Percentiles rank a stretch among this genome's conserved stretches.
Evolutionary conservation across 2,113 vertebrate species (phyloP).

Genomic region (Psammodynastes pulverulentus): DNA sequence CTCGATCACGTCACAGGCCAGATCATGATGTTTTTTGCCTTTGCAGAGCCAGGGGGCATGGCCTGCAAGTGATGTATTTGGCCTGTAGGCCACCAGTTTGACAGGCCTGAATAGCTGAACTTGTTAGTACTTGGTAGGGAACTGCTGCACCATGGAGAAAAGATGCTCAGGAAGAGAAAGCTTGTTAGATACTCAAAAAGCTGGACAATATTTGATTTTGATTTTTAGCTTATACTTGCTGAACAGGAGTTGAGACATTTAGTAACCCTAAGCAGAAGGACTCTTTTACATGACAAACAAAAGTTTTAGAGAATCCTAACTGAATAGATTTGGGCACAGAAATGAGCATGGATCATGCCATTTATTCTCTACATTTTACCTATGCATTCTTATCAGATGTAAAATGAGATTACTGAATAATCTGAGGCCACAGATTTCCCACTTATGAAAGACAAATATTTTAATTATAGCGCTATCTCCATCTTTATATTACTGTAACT

Average conservation of each 20-base stretch:
- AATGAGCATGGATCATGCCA: background rate
- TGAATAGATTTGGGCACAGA: background rate
- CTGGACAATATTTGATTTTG: no score
- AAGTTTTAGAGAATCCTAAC: background rate
- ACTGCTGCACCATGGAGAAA: background rate
- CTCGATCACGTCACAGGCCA: no score
- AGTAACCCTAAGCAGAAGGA: background rate
- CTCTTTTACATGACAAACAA: background rate
- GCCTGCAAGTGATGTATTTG: no score
- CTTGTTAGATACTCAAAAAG: no score
- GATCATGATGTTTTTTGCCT: no score
- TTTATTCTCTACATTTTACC: background rate
- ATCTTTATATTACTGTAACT: slow-evolving; percentile 47
- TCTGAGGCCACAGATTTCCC: background rate
- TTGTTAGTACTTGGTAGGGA: background rate
- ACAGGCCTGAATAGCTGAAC: background rate
- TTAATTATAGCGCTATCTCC: slow-evolving; percentile 41
- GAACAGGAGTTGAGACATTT: background rate
- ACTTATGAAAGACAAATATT: slow-evolving; percentile 37
- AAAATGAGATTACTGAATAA: background rate
- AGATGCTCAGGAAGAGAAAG: background rate
- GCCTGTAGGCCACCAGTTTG: no score
- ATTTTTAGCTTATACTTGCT: background rate
- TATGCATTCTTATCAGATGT: background rate
- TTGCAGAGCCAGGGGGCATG: no score